Conservation (phyloP, 2,113 vertebrate species). For the Pica pica region DNA sequence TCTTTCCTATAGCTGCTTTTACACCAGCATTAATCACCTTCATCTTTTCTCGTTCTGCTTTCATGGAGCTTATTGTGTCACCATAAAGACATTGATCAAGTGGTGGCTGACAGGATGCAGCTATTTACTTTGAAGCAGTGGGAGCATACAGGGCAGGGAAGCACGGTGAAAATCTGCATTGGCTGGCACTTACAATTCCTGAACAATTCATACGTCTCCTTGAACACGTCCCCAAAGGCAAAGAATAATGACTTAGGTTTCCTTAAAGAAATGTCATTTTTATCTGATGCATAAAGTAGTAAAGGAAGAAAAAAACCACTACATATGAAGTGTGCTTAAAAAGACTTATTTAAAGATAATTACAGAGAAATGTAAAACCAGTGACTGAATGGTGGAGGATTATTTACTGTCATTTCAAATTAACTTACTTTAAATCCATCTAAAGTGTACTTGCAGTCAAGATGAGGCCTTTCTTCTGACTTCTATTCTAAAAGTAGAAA, state of each 20-base stretch:
- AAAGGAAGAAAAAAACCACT: constrained; percentile 19
- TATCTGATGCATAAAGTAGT: constrained; percentile 23
- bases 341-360: constrained; percentile 44
- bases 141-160: constrained; percentile 14
- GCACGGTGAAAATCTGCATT: constrained; percentile 1
- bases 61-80: background rate
- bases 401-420: constrained; percentile 50
- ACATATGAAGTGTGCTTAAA: background rate
- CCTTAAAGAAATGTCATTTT: constrained; percentile 49
- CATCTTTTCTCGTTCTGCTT: constrained; percentile 17
- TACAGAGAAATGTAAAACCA: constrained; percentile 45
- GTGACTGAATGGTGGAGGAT: background rate
- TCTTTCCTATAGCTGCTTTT: background rate
- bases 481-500: background rate
- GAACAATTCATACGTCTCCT: constrained; percentile 48
- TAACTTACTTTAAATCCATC: background rate
- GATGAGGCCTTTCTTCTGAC: background rate
- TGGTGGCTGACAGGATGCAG: constrained; percentile 18
- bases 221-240: constrained; percentile 50
- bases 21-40: constrained; percentile 30
- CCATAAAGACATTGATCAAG: constrained; percentile 58
- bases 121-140: constrained; percentile 55
- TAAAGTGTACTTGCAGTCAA: background rate
- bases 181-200: constrained; percentile 27
- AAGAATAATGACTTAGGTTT: constrained; percentile 48